Evolutionary conservation across 2,797 vertebrate species (phyloP), one percentile per base, ranked within the genome.

Genomic region (Falco concolor): DNA sequence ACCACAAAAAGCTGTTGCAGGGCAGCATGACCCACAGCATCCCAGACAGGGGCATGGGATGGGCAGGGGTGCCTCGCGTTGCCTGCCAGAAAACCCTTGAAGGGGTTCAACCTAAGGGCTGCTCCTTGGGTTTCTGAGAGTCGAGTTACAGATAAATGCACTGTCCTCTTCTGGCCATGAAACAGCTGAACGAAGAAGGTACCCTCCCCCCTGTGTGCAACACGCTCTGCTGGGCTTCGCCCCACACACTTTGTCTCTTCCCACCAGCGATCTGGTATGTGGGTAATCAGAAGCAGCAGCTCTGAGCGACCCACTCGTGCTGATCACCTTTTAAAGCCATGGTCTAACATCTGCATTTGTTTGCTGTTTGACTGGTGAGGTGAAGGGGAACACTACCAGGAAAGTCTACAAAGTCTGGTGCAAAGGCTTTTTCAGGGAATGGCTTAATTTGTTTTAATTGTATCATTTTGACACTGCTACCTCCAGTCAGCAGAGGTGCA

Each of bases 11-110:
- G 52, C 13, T 83, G 23, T 1, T 73, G 49, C 3, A 6, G 28
- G 16, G 47, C 10, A 88, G 7, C 11, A 40, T 1, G 9, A 68
- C 49, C 2, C 1, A 56, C 40, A 84, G 17, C 27, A 64, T 28
- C 38, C 36, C 12, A 38, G 25, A 50, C 34, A 86, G 68, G 13
- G 20, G 22, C 70, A 44, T 1, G 2, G n/a, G 8, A 34, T 3
- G 4, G 53, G 36, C 59, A 60, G 44, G 10, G 30, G 6, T n/a
- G 15, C 47, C 18, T 83, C 0, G 0, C 1, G 1, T 9, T 61
- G 28, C 45, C 52, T 52, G 67, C 9, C 6, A 22, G 56, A 40
- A 84, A 84, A 57, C 25, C 44, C 47, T 23, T 34, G 19, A 69
- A 64, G 22, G 32, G 18, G 20, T 40, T 81, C 54, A 86, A 30